These are phyloP conservation scores for Barbus barbus DNA, from an alignment of 2,113 vertebrate genomes.

Conservation along the genomic window DNA sequence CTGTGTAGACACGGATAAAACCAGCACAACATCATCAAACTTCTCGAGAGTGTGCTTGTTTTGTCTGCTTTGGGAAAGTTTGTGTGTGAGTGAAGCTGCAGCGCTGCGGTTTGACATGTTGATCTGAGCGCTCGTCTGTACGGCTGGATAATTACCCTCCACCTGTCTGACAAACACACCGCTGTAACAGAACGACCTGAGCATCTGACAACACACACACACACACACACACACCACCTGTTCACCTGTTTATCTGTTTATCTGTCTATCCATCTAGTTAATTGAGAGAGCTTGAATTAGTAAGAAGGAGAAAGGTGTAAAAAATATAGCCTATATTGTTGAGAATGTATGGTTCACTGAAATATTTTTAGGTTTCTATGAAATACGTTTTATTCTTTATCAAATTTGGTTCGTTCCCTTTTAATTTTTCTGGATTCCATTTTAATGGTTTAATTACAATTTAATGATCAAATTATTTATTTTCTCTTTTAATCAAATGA, in stretches of 20 bases:
- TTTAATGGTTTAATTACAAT: too few relatives aligned
- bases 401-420: too few relatives aligned
- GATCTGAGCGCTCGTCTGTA: background rate
- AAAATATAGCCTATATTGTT: too few relatives aligned
- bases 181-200: background rate
- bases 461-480: too few relatives aligned
- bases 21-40: slow-evolving; percentile 1
- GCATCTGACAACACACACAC: background rate
- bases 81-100: background rate
- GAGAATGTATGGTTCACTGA: too few relatives aligned
- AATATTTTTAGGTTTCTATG: too few relatives aligned
- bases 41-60: slow-evolving; percentile 8
- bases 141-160: slow-evolving; percentile 4
- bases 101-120: background rate
- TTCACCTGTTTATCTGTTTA: background rate
- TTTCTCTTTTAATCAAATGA: too few relatives aligned
- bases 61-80: slow-evolving; percentile 19
- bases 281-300: too few relatives aligned
- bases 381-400: too few relatives aligned
- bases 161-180: slow-evolving; percentile 2
- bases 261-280: background rate
- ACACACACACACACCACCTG: too few relatives aligned
- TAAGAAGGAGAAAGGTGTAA: too few relatives aligned
- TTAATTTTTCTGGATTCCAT: too few relatives aligned
- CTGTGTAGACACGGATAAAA: background rate